phyloP scores from a whole-genome alignment of 2,888 invertebrate species.

The Leucozona laternaria region DNA sequence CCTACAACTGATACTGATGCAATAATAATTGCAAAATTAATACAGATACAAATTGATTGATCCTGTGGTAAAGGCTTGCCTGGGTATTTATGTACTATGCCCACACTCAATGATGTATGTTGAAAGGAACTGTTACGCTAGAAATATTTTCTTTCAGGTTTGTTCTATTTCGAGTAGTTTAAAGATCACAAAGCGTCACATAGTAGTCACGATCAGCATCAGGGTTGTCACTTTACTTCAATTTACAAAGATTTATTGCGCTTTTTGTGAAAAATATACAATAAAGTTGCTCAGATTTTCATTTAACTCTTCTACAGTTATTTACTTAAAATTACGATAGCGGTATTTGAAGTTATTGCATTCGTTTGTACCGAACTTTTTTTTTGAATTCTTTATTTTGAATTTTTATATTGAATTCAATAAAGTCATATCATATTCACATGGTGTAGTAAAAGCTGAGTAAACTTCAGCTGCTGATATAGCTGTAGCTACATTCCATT shows the following conservation, averaged over 20 bases:
- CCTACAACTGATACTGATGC: neutral
- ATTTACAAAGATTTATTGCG: neutral
- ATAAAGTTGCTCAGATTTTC: too few relatives aligned
- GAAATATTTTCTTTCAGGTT: slow-evolving; percentile 5
- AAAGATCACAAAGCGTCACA: neutral
- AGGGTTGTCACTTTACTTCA: neutral
- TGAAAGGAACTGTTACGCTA: slow-evolving; percentile 7
- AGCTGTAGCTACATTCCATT: too few relatives aligned
- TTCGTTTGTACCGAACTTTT: too few relatives aligned
- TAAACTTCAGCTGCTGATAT: too few relatives aligned
- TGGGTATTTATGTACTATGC: neutral
- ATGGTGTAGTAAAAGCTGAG: too few relatives aligned
- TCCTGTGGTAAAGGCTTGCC: neutral
- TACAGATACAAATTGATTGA: slow-evolving; percentile 24
- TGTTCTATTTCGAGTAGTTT: neutral
- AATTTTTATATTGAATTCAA: too few relatives aligned
- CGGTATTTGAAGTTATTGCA: neutral
- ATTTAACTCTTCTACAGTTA: neutral
- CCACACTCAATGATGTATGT: slow-evolving; percentile 14
- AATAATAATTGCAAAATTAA: slow-evolving; percentile 27
- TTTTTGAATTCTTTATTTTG: too few relatives aligned
- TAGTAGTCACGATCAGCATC: neutral
- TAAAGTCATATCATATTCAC: too few relatives aligned
- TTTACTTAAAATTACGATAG: neutral
- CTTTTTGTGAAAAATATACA: too few relatives aligned